Evolutionary conservation across 2,888 invertebrate genomes (phyloP).

Genomic region (Lithosia quadra): DNA sequence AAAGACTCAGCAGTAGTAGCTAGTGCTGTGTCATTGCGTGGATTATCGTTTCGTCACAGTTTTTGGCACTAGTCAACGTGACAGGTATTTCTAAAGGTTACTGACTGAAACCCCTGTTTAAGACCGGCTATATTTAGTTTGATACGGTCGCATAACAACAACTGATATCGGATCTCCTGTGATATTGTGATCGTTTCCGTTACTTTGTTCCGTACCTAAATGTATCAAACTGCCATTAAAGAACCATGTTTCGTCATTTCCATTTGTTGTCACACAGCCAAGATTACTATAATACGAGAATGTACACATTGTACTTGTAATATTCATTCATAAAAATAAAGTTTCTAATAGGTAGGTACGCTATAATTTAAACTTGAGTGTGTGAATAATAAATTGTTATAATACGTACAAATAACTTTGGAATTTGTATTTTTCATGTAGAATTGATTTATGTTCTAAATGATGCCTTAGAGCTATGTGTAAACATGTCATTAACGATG

Average conservation of each 20-base stretch:
- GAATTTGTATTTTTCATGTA: neutral
- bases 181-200: conserved; percentile 1
- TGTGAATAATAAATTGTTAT: conserved; percentile 6
- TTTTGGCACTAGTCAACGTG: conserved; percentile 40
- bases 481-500: neutral
- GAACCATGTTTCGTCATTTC: too few species aligned
- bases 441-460: conserved; percentile 4
- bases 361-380: neutral
- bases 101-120: conserved; percentile 24
- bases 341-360: neutral
- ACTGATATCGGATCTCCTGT: conserved; percentile 13
- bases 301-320: neutral
- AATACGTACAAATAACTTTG: neutral
- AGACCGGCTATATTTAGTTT: conserved; percentile 34
- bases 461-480: neutral
- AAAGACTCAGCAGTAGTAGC: neutral
- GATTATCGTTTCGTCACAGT: conserved; percentile 23
- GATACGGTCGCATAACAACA: conserved; percentile 19
- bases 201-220: conserved; percentile 11
- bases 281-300: neutral
- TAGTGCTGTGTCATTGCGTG: conserved; percentile 1
- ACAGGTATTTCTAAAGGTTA: conserved; percentile 44
- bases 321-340: neutral
- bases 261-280: too few species aligned
- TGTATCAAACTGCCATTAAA: conserved; percentile 1